Evolutionary conservation across 2,113 vertebrate genomes (phyloP), one percentile per base, ranked within the genome.

Genomic region (Bettongia penicillata): DNA sequence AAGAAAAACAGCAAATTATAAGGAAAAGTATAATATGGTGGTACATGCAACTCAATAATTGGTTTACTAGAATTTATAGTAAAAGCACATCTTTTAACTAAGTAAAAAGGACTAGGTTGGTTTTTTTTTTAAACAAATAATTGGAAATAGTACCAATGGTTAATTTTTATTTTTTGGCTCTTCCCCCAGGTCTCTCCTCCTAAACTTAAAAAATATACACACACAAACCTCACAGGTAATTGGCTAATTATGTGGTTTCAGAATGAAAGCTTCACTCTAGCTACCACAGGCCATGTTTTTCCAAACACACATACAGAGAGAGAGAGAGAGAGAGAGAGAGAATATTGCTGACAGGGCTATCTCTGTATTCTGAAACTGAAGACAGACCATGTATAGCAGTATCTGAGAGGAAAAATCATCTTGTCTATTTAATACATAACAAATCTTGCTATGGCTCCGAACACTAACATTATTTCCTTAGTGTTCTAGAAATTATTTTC

Each of bases 281-380:
- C 96, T 90, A 94, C n/a, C 91, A 57, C 91, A 53, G 89, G 52
- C 51, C 53, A 94, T 91, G 52, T 94, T 68, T 90, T 92, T 52
- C 90, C 25, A 51, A 96, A 90, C 23, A 91, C 28, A 16, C 1
- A n/a, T 5, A 89, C 4, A 91, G 19, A 91, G 31, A 96, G 43
- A 10, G 47, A 55, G 48, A 91, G 19, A 91, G 31, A 96, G 43
- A 10, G 47, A 55, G 43, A 10, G 47, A 55, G 48, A n/a, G 28
- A 89, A 8, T 51, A 84, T 50, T 96, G 92, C 51, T 96, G 93
- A 96, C 91, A 57, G 91, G 95, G 93, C 57, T 31, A 91, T n/a
- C 0, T 93, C 94, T 90, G 94, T 57, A 0, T 49, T 96, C 91
- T 91, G 96, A 93, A 97, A 95, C n/a, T 84, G 93, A 94, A 96